Percentiles rank a stretch among this genome's conserved stretches.
Evolutionary conservation across 1,140 invertebrate genomes (phyloP).

Genomic region (fruit fly (Drosophila melanogaster)): Release_6_plus_ISO1_MT NC_004354.4:5000501-5001000

Average conservation of each 20-base stretch:
- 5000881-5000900: conserved; percentile 64
- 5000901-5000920: conserved; percentile 39
- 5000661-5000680: conserved; percentile 15
- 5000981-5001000: conserved; percentile 76
- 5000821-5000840: background rate
- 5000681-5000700: conserved; percentile 8
- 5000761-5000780: conserved; percentile 22
- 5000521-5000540: too few species aligned
- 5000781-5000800: conserved; percentile 5
- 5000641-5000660: conserved; percentile 17
- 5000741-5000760: conserved; percentile 12
- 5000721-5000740: conserved; percentile 33
- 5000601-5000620: conserved; percentile 14
- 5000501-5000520: too few species aligned
- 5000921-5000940: conserved; percentile 74
- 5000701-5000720: conserved; percentile 4
- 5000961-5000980: conserved; percentile 79
- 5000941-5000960: conserved; percentile 77
- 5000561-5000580: conserved; percentile 26
- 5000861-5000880: conserved; percentile 42
- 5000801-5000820: conserved; percentile 33
- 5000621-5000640: conserved; percentile 43
- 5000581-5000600: conserved; percentile 20
- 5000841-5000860: conserved; percentile 17
- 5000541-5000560: conserved; percentile 6